phyloP scores from a whole-genome alignment of 2,888 invertebrate genomes.

The Eupithecia subfuscata region DNA sequence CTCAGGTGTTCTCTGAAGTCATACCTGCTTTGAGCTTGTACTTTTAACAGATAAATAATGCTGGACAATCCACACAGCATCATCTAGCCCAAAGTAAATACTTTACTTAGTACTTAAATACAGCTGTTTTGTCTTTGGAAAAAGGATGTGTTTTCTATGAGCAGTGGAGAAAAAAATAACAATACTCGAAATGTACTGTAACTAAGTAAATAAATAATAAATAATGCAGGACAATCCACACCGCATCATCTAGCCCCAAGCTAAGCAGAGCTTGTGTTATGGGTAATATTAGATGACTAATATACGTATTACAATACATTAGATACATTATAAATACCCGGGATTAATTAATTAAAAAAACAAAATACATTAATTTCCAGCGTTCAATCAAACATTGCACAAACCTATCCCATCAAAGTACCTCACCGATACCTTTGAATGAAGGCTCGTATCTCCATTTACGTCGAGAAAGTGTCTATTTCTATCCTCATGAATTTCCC shows the following conservation, averaged over 20 bases:
- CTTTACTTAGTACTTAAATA: too few relatives aligned
- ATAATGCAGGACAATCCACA: too few relatives aligned
- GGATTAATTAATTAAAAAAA: not conserved
- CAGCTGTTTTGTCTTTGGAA: not conserved
- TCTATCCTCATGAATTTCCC: conserved; percentile 25
- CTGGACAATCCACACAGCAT: too few relatives aligned
- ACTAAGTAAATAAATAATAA: not conserved
- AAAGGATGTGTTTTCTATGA: not conserved
- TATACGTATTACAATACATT: too few relatives aligned
- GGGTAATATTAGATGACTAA: too few relatives aligned
- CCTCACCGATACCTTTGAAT: conserved; percentile 1
- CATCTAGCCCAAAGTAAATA: too few relatives aligned
- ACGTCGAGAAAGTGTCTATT: conserved; percentile 29
- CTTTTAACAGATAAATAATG: too few relatives aligned
- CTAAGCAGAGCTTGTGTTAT: too few relatives aligned
- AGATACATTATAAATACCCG: not conserved
- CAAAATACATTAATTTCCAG: not conserved
- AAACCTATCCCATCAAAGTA: not conserved
- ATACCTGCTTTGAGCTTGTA: not conserved
- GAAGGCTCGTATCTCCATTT: conserved; percentile 15
- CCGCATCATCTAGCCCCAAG: too few relatives aligned
- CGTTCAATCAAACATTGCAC: not conserved
- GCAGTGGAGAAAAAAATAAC: not conserved
- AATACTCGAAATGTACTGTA: not conserved
- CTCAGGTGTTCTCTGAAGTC: not conserved